Evolutionary conservation across 2,888 invertebrate species (phyloP).

Genomic region (Drosophila nigricruria): DNA sequence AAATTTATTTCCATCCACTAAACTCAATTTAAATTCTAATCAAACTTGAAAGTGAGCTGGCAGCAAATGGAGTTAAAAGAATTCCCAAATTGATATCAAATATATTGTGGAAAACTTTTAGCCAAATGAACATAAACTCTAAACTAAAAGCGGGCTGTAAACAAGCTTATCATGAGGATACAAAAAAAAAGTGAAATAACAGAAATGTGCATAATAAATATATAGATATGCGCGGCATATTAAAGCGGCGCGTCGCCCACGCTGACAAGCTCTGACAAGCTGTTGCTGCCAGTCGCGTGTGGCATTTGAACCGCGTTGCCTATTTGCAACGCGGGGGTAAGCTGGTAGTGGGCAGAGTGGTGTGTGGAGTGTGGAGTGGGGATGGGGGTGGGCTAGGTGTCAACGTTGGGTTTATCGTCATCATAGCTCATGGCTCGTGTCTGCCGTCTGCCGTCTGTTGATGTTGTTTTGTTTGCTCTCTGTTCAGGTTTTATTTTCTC

Average conservation of each 20-base stretch:
- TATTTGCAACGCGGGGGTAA: slow-evolving; percentile 9
- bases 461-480: slow-evolving; percentile 41
- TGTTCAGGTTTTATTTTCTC: neutral
- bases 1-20: neutral
- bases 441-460: slow-evolving; percentile 27
- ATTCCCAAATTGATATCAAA: slow-evolving; percentile 3
- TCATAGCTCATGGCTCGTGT: slow-evolving; percentile 20
- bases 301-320: slow-evolving; percentile 20
- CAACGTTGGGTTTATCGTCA: slow-evolving; percentile 39
- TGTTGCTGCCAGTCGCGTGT: slow-evolving; percentile 37
- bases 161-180: slow-evolving; percentile 6
- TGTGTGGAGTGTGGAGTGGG: no score
- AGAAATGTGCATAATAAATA: slow-evolving; percentile 14
- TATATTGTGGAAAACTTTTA: neutral
- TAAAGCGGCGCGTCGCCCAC: slow-evolving; percentile 38
- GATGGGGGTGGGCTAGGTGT: slow-evolving; percentile 13
- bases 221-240: slow-evolving; percentile 48
- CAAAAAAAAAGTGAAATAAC: neutral
- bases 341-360: neutral
- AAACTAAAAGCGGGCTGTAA: slow-evolving; percentile 1
- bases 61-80: neutral
- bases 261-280: slow-evolving; percentile 46
- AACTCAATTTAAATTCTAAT: neutral
- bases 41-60: neutral
- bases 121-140: slow-evolving; percentile 3